Percentiles rank a stretch among this genome's conserved stretches.
Evolutionary conservation across 2,113 vertebrate genomes (phyloP).

Genomic region (Pseudorectes ferrugineus): DNA sequence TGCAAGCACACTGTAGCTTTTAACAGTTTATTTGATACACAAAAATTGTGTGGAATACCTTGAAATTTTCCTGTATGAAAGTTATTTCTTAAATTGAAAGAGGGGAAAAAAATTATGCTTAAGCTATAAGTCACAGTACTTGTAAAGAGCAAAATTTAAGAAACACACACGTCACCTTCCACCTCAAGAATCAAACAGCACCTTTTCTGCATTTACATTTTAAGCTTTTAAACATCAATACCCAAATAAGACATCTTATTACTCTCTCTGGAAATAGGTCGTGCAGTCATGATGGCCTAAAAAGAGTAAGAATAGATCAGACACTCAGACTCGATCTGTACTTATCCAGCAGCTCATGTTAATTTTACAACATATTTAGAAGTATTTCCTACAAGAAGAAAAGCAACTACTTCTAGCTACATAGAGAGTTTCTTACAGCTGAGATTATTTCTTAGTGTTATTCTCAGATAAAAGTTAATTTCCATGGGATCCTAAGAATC

Average conservation of each 20-base stretch:
- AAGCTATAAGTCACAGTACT: background rate
- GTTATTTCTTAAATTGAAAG: background rate
- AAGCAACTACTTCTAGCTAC: background rate
- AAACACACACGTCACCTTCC: background rate
- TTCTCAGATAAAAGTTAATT: background rate
- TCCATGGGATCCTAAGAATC: background rate
- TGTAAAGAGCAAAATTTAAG: background rate
- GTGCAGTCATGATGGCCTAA: background rate
- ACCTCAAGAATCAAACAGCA: background rate
- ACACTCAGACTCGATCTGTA: background rate
- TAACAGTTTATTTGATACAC: background rate
- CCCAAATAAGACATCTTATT: background rate
- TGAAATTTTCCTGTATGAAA: background rate
- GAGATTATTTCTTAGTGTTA: background rate
- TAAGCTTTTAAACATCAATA: background rate
- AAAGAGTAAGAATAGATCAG: slow-evolving; percentile 11
- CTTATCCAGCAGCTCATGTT: background rate
- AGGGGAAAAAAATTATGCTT: fast-evolving
- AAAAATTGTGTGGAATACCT: background rate
- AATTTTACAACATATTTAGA: background rate
- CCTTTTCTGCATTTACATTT: background rate
- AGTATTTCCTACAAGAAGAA: background rate
- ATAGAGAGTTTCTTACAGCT: background rate
- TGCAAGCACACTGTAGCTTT: background rate
- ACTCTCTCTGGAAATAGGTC: slow-evolving; percentile 13